Percentiles rank a stretch among this genome's conserved stretches.
Evolutionary conservation across 2,888 invertebrate species (phyloP).

Genomic region (Drosophila nr. fundita): DNA sequence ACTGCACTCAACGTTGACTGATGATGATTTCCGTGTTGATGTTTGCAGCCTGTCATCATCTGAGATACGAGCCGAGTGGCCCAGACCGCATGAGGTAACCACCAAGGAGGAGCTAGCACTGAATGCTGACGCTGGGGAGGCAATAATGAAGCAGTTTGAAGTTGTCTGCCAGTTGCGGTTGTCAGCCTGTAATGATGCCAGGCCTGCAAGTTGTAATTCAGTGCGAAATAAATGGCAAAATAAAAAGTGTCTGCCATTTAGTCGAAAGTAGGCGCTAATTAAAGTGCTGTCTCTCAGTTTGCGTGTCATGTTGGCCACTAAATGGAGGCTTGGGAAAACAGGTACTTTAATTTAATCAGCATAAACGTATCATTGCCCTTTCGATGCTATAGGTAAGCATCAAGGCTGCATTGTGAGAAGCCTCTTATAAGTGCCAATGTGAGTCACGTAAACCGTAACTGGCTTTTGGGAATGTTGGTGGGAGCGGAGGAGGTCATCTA

Average conservation of each 20-base stretch:
- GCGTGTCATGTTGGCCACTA: background rate
- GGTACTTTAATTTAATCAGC: background rate
- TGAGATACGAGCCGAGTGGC: slow-evolving; percentile 19
- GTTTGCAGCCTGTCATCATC: slow-evolving; percentile 61
- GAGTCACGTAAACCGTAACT: slow-evolving; percentile 33
- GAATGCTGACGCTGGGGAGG: slow-evolving; percentile 9
- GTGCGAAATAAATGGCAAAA: slow-evolving; percentile 10
- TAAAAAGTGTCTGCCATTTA: slow-evolving; percentile 28
- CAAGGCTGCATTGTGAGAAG: background rate
- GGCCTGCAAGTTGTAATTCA: slow-evolving; percentile 27
- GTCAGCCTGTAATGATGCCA: slow-evolving; percentile 40
- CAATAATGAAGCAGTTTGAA: slow-evolving; percentile 45
- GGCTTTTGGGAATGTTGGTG: background rate
- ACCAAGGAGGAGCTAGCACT: slow-evolving; percentile 1
- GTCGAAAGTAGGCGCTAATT: slow-evolving; percentile 39
- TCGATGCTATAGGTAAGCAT: background rate
- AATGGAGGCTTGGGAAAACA: background rate
- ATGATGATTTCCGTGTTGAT: slow-evolving; percentile 60
- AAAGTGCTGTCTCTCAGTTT: background rate
- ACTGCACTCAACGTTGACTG: slow-evolving; percentile 52
- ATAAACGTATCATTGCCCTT: background rate
- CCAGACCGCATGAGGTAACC: background rate
- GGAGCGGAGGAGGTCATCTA: background rate
- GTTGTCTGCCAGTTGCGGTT: slow-evolving; percentile 51
- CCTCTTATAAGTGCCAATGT: background rate